Conservation (phyloP, 2,888 invertebrate species). For the Catocala fraxini region DNA sequence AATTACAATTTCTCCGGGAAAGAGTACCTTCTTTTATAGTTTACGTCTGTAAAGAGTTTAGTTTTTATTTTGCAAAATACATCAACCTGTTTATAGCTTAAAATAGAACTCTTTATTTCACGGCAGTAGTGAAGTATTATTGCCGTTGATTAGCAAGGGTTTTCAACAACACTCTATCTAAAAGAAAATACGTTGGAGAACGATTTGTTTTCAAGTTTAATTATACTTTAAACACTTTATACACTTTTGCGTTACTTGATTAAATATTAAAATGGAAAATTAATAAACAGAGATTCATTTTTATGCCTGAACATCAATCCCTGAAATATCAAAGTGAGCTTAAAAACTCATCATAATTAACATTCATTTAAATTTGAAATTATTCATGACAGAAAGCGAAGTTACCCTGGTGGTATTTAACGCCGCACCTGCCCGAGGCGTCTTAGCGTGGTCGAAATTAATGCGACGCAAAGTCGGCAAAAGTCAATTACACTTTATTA, state of each 20-base stretch:
- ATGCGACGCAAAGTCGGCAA: conserved; percentile 87
- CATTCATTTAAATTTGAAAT: conserved; percentile 84
- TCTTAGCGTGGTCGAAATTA: conserved; percentile 86
- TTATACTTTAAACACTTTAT: no score
- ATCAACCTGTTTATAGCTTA: no score
- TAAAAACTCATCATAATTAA: conserved; percentile 83
- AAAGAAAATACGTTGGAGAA: no score
- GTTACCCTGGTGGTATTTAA: conserved; percentile 81
- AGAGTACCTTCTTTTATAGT: no score
- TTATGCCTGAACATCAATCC: conserved; percentile 59
- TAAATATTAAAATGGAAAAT: conserved; percentile 22
- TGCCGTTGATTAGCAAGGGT: no score
- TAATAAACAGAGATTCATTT: conserved; percentile 47
- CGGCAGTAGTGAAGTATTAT: no score
- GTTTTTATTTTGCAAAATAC: no score
- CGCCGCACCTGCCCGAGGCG: conserved; percentile 84
- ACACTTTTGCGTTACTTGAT: background rate
- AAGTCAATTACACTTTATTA: conserved; percentile 88
- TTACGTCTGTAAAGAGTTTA: no score
- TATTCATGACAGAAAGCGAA: conserved; percentile 81
- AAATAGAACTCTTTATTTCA: no score
- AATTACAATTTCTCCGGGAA: no score
- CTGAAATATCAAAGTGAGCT: conserved; percentile 66
- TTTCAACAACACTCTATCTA: no score
- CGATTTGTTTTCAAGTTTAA: no score